A percentile compares a stretch with the other conserved stretches of the same genome.
Conservation (phyloP, 2,888 invertebrate genomes). For the Ecliptopera silaceata region DNA sequence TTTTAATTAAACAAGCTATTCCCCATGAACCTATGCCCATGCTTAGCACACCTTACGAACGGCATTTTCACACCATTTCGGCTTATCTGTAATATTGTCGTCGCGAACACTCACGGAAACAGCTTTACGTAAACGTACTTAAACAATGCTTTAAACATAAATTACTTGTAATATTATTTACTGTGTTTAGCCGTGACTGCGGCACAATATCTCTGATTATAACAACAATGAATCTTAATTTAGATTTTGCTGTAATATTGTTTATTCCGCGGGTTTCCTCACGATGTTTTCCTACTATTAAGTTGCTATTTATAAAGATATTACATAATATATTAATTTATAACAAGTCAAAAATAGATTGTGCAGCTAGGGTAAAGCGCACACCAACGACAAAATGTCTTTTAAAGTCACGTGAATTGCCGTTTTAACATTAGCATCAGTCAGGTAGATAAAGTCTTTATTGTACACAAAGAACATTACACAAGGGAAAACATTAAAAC, state of each 20-base stretch:
- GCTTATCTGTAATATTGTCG: constrained; percentile 60
- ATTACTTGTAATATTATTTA: constrained; percentile 42
- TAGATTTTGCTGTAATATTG: constrained; percentile 9
- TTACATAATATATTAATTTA: too few relatives aligned
- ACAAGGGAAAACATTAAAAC: too few relatives aligned
- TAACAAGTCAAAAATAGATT: too few relatives aligned
- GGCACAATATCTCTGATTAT: constrained; percentile 31
- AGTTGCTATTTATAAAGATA: too few relatives aligned
- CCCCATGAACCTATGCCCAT: constrained; percentile 22
- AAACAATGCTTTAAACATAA: constrained; percentile 59
- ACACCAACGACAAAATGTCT: too few relatives aligned
- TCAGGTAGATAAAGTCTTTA: too few relatives aligned
- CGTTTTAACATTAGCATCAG: too few relatives aligned
- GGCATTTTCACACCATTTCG: constrained; percentile 52
- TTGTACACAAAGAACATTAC: too few relatives aligned
- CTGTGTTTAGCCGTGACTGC: constrained; percentile 22
- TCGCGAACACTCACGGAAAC: constrained; percentile 55
- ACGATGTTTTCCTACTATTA: too few relatives aligned
- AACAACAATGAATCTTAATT: constrained; percentile 28
- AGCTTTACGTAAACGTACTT: constrained; percentile 59
- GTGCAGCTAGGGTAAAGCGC: too few relatives aligned
- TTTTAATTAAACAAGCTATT: constrained; percentile 18
- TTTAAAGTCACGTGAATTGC: too few relatives aligned
- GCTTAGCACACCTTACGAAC: constrained; percentile 48
- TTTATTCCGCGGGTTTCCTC: neutral